These are phyloP conservation scores for Chaetogeoica ovagalla DNA, from an alignment of 2,888 invertebrate species.

Conservation along the genomic window DNA sequence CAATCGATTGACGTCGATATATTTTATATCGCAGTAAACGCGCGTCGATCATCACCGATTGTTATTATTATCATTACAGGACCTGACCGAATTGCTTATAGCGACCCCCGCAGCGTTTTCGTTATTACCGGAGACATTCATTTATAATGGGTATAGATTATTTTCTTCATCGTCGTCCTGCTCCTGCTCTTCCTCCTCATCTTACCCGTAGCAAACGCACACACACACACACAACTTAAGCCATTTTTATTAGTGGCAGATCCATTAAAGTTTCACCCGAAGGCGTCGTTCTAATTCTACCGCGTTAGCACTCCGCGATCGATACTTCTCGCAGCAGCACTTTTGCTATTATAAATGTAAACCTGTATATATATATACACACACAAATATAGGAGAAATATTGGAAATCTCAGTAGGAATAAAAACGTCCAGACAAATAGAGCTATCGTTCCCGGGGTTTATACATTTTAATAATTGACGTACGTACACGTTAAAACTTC, in stretches of 20 bases:
- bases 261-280: constrained; percentile 32
- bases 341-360: not conserved
- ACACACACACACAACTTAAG: constrained; percentile 2
- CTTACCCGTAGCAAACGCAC: not conserved
- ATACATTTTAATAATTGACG: no score
- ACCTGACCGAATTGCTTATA: not conserved
- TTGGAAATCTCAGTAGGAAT: no score
- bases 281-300: constrained; percentile 12
- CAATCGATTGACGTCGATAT: no score
- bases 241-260: constrained; percentile 31
- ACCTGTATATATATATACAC: no score
- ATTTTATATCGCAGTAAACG: no score
- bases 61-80: not conserved
- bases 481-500: no score
- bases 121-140: constrained; percentile 13
- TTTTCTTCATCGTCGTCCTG: not conserved
- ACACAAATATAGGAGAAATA: no score
- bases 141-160: constrained; percentile 15
- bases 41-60: constrained; percentile 18
- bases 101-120: constrained; percentile 22
- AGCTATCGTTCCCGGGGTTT: no score
- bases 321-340: not conserved
- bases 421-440: no score
- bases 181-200: not conserved
- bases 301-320: constrained; percentile 31